These are phyloP conservation scores for Yponomeuta sedellus DNA, from an alignment of 2,888 invertebrate genomes.

Conservation along the genomic window DNA sequence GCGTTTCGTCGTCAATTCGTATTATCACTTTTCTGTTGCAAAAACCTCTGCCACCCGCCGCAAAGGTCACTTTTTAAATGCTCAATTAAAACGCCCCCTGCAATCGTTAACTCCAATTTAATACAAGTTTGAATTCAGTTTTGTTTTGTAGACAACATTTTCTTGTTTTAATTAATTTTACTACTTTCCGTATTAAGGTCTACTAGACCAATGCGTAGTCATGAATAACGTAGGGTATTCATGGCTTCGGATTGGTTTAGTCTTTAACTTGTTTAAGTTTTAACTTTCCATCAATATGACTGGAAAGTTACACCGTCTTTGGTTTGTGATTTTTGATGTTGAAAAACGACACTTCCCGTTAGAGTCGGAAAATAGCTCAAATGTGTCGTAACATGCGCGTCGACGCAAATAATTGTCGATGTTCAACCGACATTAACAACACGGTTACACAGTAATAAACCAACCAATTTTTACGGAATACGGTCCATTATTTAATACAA, in stretches of 20 bases:
- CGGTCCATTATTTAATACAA: constrained; percentile 44
- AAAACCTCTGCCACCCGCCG: constrained; percentile 28
- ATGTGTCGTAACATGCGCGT: constrained; percentile 29
- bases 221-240: too few relatives aligned
- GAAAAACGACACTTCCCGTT: constrained; percentile 42
- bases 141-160: not conserved
- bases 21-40: constrained; percentile 45
- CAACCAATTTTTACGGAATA: constrained; percentile 36
- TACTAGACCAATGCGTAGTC: too few relatives aligned
- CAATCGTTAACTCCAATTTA: not conserved
- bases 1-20: constrained; percentile 47
- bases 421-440: constrained; percentile 38
- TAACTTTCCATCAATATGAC: too few relatives aligned
- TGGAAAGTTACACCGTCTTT: too few relatives aligned
- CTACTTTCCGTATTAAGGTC: not conserved
- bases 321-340: constrained; percentile 35
- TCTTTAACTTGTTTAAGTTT: too few relatives aligned
- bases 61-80: not conserved
- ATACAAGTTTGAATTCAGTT: not conserved
- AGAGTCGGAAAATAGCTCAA: constrained; percentile 33
- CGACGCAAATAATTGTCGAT: constrained; percentile 39
- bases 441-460: constrained; percentile 38
- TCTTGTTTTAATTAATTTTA: not conserved
- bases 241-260: too few relatives aligned
- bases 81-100: constrained; percentile 2